A percentile compares a stretch with the other conserved stretches of the same genome.
phyloP scores from a whole-genome alignment of 2,113 vertebrate species.

The Grus americana region DNA sequence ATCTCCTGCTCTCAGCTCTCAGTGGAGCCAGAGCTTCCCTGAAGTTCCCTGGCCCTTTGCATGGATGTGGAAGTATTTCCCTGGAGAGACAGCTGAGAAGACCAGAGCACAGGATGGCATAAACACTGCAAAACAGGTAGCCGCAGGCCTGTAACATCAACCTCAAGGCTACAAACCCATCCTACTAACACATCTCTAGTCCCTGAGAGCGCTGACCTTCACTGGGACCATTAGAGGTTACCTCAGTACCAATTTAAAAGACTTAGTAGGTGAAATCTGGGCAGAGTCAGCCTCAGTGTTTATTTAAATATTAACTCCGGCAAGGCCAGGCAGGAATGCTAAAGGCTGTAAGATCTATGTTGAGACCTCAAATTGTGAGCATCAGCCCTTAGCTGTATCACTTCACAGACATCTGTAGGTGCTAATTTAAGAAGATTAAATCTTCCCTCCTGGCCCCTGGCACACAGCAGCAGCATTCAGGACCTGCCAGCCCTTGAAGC shows the following conservation, averaged over 20 bases:
- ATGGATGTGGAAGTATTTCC: not conserved
- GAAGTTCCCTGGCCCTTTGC: not conserved
- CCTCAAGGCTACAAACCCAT: not conserved
- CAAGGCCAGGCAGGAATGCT: not conserved
- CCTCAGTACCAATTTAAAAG: not conserved
- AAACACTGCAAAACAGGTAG: not conserved
- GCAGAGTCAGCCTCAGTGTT: not conserved
- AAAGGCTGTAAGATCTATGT: not conserved
- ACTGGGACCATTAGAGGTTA: not conserved
- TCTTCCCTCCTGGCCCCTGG: not conserved
- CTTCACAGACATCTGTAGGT: not conserved
- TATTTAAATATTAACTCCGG: not conserved
- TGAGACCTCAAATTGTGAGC: not conserved
- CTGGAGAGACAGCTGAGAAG: not conserved
- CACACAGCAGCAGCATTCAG: not conserved
- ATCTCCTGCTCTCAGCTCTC: not conserved
- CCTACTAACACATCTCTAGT: not conserved
- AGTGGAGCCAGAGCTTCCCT: not conserved
- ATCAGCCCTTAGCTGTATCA: not conserved
- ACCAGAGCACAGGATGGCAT: fast-evolving
- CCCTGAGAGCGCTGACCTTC: not conserved
- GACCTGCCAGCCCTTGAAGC: not conserved
- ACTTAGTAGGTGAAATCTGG: not conserved
- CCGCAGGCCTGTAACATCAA: not conserved
- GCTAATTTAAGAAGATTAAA: not conserved